Conservation (phyloP, 2,113 vertebrate species). For the Lampris megalopsis region DNA sequence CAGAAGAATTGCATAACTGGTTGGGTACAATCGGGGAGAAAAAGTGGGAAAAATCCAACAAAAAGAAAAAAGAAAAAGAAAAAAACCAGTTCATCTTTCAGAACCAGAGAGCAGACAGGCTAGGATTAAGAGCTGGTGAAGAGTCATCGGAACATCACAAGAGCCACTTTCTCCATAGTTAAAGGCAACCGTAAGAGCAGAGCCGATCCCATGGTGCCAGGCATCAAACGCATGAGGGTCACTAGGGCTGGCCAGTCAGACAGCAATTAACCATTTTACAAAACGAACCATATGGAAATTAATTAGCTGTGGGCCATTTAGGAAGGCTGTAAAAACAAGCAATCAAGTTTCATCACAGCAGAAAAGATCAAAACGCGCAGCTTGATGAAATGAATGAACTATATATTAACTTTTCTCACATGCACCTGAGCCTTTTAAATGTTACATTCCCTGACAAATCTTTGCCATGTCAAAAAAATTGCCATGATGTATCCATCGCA, state of each 20-base stretch:
- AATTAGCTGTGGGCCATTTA: neutral
- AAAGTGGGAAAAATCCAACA: no score
- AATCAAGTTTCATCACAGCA: neutral
- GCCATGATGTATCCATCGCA: constrained; percentile 17
- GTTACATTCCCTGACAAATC: constrained; percentile 36
- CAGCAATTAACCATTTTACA: constrained; percentile 27
- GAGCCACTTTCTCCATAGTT: constrained; percentile 41
- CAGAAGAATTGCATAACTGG: no score
- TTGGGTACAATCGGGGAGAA: no score
- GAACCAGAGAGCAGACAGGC: neutral
- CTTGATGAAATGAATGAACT: neutral
- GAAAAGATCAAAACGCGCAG: neutral
- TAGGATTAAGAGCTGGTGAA: constrained; percentile 1
- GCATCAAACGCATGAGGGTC: constrained; percentile 51
- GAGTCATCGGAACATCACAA: constrained; percentile 28
- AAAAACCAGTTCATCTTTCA: no score
- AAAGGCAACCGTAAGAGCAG: constrained; percentile 25
- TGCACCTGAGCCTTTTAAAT: neutral
- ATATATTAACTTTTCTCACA: constrained; percentile 1
- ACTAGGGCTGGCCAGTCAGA: constrained; percentile 11
- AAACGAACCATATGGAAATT: constrained; percentile 14
- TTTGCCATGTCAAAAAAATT: constrained; percentile 51
- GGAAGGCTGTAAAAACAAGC: neutral
- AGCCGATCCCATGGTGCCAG: constrained; percentile 7
- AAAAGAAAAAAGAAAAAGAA: no score